These are phyloP conservation scores for Garra rufa DNA, from an alignment of 2,113 vertebrate species.

Conservation along the genomic window DNA sequence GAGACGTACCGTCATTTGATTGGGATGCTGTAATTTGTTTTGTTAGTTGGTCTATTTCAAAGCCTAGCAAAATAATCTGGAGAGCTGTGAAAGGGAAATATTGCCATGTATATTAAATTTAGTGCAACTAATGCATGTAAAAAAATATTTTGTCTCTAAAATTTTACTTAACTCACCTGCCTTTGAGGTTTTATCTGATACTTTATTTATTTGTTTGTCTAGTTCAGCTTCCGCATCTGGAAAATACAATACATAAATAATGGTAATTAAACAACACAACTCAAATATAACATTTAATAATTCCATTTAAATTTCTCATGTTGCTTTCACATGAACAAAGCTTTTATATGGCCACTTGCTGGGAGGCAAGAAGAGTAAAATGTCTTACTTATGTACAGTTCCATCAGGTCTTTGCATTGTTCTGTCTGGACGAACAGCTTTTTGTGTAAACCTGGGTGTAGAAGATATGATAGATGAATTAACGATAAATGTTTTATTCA, in stretches of 20 bases:
- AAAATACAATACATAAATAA: neutral
- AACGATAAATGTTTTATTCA: neutral
- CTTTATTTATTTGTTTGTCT: neutral
- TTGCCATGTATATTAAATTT: neutral
- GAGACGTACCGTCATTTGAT: neutral
- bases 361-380: neutral
- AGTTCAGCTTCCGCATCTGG: neutral
- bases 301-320: neutral
- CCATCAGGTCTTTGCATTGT: neutral
- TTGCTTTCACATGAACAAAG: neutral
- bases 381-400: neutral
- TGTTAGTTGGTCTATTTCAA: neutral
- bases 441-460: neutral
- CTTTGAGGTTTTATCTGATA: conserved; percentile 8
- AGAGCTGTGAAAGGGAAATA: neutral
- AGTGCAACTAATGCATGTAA: neutral
- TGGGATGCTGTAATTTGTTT: neutral
- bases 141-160: neutral
- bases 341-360: neutral
- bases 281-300: neutral
- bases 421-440: neutral
- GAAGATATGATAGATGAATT: neutral
- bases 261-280: neutral
- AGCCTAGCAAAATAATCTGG: conserved; percentile 24
- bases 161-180: neutral